A percentile compares a stretch with the other conserved stretches of the same genome.
Evolutionary conservation across 2,888 invertebrate species (phyloP).

Genomic region (Drosophila lutescens): DNA sequence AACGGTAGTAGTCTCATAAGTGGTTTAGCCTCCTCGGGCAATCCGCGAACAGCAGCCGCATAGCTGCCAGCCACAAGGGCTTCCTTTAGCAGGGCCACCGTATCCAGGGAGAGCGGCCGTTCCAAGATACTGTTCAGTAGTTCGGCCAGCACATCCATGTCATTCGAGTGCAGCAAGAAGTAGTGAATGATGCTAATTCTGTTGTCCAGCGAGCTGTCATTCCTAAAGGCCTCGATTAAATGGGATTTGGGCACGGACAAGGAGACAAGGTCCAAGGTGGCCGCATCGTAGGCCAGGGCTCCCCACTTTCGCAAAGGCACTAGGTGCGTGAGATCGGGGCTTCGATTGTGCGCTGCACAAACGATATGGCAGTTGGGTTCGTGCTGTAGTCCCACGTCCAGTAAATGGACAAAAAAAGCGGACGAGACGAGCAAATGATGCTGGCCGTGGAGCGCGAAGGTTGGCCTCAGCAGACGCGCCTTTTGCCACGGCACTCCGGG

Average conservation of each 20-base stretch:
- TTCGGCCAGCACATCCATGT: slow-evolving; percentile 90
- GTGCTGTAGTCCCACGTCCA: slow-evolving; percentile 93
- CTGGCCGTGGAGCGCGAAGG: slow-evolving; percentile 90
- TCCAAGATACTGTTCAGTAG: slow-evolving; percentile 87
- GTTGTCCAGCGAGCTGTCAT: slow-evolving; percentile 88
- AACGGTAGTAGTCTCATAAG: slow-evolving; percentile 90
- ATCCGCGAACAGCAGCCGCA: slow-evolving; percentile 88
- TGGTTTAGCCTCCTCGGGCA: slow-evolving; percentile 89
- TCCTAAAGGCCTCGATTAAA: slow-evolving; percentile 89
- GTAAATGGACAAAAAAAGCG: slow-evolving; percentile 92
- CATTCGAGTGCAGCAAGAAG: slow-evolving; percentile 90
- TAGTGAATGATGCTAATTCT: slow-evolving; percentile 93
- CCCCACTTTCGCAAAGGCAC: slow-evolving; percentile 86
- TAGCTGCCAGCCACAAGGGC: slow-evolving; percentile 91
- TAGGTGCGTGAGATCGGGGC: slow-evolving; percentile 86
- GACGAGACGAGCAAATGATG: slow-evolving; percentile 93
- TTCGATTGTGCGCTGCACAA: slow-evolving; percentile 86
- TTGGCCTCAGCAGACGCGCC: slow-evolving; percentile 90
- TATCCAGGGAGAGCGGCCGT: slow-evolving; percentile 87
- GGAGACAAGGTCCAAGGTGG: slow-evolving; percentile 90
- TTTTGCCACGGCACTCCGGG: slow-evolving; percentile 92
- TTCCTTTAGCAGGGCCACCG: slow-evolving; percentile 89
- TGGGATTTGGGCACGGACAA: slow-evolving; percentile 88
- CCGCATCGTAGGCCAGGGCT: slow-evolving; percentile 86
- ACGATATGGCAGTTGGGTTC: slow-evolving; percentile 93